phyloP scores from a whole-genome alignment of 2,797 vertebrate species.

The Acanthurus lineatus region DNA sequence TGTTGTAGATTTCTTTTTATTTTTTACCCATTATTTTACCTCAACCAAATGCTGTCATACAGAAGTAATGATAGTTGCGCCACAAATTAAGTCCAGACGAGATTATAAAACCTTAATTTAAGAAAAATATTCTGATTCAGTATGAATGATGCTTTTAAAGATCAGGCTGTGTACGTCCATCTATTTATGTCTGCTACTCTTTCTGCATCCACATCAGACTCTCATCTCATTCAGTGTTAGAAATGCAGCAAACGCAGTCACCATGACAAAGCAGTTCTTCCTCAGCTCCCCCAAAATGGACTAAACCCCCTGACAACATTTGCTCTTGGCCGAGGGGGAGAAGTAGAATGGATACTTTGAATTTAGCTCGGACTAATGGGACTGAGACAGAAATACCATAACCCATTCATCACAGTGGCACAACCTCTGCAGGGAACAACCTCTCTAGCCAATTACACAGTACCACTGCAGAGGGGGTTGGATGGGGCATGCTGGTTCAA shows the following conservation, averaged over 20 bases:
- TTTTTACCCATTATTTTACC: neutral
- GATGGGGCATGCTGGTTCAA: constrained; percentile 35
- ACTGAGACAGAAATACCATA: constrained; percentile 47
- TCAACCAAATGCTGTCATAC: neutral
- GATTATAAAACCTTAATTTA: neutral
- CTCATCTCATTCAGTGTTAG: constrained; percentile 25
- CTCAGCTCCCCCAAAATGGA: constrained; percentile 26
- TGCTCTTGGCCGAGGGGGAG: constrained; percentile 10
- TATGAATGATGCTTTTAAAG: constrained; percentile 10
- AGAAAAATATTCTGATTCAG: neutral
- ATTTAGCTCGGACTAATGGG: constrained; percentile 27
- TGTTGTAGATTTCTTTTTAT: neutral
- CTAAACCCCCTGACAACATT: constrained; percentile 30
- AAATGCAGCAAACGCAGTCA: constrained; percentile 1
- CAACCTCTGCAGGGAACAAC: constrained; percentile 45
- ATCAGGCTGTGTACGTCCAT: neutral
- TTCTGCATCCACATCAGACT: constrained; percentile 31
- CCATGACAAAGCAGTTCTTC: constrained; percentile 30
- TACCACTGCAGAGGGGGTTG: constrained; percentile 26
- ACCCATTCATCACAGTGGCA: constrained; percentile 51
- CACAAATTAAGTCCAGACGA: neutral
- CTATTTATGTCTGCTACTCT: constrained; percentile 23
- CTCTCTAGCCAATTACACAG: constrained; percentile 47
- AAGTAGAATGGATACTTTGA: constrained; percentile 38
- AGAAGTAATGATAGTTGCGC: neutral